Base-by-base conservation (phyloP, 2,888 invertebrate genomes). In the Galerucella nymphaeae region DNA sequence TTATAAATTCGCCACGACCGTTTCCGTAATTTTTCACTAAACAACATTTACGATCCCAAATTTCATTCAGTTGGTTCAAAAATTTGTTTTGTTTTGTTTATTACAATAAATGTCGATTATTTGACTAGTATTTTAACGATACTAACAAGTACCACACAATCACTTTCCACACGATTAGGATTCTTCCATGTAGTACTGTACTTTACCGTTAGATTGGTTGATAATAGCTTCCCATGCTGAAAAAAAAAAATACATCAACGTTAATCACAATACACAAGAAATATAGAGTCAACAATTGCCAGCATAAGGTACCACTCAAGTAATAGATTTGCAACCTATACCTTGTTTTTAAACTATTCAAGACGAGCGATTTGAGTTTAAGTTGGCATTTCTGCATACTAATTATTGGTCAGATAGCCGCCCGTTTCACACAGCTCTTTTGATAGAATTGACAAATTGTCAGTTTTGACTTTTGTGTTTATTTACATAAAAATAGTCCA, bases 151-250 rank as follows among this genome's bases (percentile, higher is more conserved):
- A 69, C 55, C 50, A 70, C 77, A 73, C 74, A 72, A 69, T 74
- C 74, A 75, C 77, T 79, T 66, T 70, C 20, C 71, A 55, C 62
- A 66, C 64, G 72, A 81, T 81, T 82, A 86, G 87, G 87, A 82
- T 89, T 88, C 82, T 89, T 67, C 90, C 82, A 87, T 89, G 83
- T 90, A 91, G 86, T 89, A 90, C 83, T 89, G 87, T 75, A 90
- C 89, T 83, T 89, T 88, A 76, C 88, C 88, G 63, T 85, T 82
- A 66, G 86, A 76, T 73, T 84, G 82, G 69, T 89, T 89, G 83
- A 91, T 86, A 82, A 92, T 89, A 13, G 77, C 73, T 82, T 93
- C 93, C 94, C 94, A 94, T 71, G 93, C 94, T 94, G 89, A 65
- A 88, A 89, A 79, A n/a, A 72, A 72, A 74, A 70, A 61, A 41